Conservation (phyloP, 2,797 vertebrate genomes). For the Oryzias sinensis region DNA sequence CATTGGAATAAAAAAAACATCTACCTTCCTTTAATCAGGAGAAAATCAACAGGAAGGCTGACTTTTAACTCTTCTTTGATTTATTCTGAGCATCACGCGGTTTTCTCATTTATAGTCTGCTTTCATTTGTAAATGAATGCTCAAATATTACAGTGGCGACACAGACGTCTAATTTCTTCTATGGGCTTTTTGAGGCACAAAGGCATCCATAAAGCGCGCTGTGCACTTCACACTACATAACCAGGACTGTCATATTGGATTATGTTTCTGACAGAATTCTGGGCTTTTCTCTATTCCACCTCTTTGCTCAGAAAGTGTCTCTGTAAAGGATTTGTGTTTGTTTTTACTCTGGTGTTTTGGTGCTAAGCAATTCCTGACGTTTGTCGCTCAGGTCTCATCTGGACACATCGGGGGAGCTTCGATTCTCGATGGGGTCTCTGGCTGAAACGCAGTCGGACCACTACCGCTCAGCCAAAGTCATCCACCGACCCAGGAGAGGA, state of each 20-base stretch:
- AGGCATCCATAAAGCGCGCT: conserved; percentile 21
- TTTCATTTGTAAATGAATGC: conserved; percentile 18
- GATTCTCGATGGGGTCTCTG: conserved; percentile 91
- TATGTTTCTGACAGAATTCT: conserved; percentile 1
- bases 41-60: not conserved
- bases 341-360: not conserved
- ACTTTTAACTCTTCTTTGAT: conserved; percentile 23
- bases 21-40: too few relatives aligned
- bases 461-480: conserved; percentile 94
- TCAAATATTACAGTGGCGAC: conserved; percentile 29
- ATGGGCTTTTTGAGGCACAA: conserved; percentile 24
- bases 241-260: conserved; percentile 23
- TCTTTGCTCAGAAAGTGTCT: conserved; percentile 1
- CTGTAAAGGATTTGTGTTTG: not conserved
- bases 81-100: conserved; percentile 9
- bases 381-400: conserved; percentile 84
- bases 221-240: conserved; percentile 21
- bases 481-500: conserved; percentile 89
- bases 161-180: conserved; percentile 28
- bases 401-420: conserved; percentile 88
- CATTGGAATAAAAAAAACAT: too few relatives aligned
- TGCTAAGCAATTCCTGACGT: not conserved
- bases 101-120: conserved; percentile 30
- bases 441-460: conserved; percentile 93
- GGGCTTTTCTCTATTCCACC: conserved; percentile 5